Evolutionary conservation across 2,113 vertebrate genomes (phyloP).

Genomic region (sheep (Ovis aries)): DNA sequence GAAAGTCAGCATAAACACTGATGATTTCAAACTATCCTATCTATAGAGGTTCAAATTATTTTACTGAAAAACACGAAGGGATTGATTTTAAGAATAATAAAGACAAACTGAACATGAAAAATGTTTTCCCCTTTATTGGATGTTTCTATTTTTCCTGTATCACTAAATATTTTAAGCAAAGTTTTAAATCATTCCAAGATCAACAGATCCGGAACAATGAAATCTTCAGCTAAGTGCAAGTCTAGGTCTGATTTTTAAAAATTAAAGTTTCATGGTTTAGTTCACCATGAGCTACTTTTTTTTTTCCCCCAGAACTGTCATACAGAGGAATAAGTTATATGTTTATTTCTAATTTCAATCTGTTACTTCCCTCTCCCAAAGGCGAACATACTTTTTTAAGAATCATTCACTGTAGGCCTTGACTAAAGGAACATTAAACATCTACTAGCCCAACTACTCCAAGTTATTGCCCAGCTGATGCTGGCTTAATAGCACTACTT

Average conservation of each 20-base stretch:
- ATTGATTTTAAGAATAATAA: neutral
- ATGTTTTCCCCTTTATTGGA: neutral
- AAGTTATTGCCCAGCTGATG: neutral
- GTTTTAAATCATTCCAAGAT: neutral
- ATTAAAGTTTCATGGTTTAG: neutral
- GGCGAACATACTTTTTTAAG: neutral
- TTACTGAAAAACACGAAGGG: neutral
- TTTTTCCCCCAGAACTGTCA: neutral
- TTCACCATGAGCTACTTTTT: neutral
- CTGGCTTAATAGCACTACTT: neutral
- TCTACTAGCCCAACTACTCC: neutral
- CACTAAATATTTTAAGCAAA: constrained; percentile 11
- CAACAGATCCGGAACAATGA: neutral
- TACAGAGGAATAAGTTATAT: neutral
- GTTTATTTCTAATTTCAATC: neutral
- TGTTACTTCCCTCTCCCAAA: neutral
- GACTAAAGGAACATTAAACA: neutral
- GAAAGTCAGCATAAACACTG: neutral
- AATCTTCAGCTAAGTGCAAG: neutral
- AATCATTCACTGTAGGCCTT: neutral
- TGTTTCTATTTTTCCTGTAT: neutral
- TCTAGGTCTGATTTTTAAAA: neutral
- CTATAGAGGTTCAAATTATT: neutral
- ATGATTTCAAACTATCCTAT: neutral
- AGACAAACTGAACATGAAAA: neutral